Percentiles rank a stretch among this genome's conserved stretches.
Evolutionary conservation across 2,888 invertebrate species (phyloP).

Genomic region (Byasa hedistus): DNA sequence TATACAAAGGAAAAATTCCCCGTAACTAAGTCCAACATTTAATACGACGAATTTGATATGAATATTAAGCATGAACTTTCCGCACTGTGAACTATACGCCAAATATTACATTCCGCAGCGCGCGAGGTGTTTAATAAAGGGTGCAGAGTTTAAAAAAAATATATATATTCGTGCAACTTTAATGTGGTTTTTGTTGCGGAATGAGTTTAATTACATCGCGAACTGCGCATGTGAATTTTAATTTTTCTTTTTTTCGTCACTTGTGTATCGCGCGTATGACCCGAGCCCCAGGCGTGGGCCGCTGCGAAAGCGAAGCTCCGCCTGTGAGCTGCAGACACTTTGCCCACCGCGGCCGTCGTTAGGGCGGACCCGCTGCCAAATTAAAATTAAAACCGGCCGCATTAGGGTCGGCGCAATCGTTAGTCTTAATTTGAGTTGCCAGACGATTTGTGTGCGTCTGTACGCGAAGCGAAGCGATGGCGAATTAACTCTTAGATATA

Average conservation of each 20-base stretch:
- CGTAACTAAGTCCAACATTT: no score
- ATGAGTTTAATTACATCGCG: not conserved
- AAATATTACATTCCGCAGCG: no score
- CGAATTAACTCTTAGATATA: not conserved
- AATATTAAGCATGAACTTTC: no score
- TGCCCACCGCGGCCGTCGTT: conserved; percentile 47
- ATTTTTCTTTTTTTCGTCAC: not conserved
- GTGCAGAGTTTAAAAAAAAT: no score
- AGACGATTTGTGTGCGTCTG: conserved; percentile 40
- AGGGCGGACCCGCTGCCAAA: conserved; percentile 68
- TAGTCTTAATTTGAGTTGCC: conserved; percentile 74
- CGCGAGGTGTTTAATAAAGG: no score
- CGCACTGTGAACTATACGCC: no score
- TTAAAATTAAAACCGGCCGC: conserved; percentile 71
- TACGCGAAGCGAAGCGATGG: conserved; percentile 38
- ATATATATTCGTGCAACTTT: no score
- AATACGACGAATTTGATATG: no score
- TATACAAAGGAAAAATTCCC: no score
- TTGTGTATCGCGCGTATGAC: no score
- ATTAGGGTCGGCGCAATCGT: conserved; percentile 67
- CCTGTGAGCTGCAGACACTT: conserved; percentile 33
- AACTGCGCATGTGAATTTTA: conserved; percentile 10
- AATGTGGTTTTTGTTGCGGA: no score
- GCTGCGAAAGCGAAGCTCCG: conserved; percentile 15
- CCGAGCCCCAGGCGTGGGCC: not conserved